These are phyloP conservation scores for Porites lobata DNA, from an alignment of 92 coral and sea anemone species.

Conservation along the genomic window DNA sequence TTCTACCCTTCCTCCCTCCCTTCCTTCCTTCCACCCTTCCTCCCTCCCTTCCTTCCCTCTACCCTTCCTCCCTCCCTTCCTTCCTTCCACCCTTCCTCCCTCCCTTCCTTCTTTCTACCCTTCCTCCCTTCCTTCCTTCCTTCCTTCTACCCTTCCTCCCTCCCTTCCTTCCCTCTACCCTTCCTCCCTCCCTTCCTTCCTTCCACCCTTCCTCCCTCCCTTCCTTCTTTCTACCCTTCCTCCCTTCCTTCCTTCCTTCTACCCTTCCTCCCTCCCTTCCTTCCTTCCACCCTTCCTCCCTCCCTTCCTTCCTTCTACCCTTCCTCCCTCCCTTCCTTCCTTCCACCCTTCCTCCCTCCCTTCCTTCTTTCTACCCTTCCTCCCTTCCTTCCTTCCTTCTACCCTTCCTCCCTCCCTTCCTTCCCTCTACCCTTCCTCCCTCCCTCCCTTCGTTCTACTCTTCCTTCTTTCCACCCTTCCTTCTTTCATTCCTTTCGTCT, in stretches of 20 bases:
- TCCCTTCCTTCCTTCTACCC: no score
- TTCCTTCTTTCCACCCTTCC: no score
- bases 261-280: not conserved
- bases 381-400: not conserved
- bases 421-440: no score
- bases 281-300: not conserved
- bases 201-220: no score
- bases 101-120: not conserved
- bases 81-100: not conserved
- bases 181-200: not conserved
- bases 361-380: not conserved
- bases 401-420: no score
- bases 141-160: not conserved
- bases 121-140: no score
- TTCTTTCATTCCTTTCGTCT: no score
- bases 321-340: not conserved
- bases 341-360: not conserved
- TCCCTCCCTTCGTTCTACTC: no score
- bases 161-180: constrained; percentile 1
- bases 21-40: not conserved
- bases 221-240: not conserved
- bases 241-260: no score
- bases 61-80: not conserved
- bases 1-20: not conserved
- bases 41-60: not conserved